phyloP scores from a whole-genome alignment of 2,888 invertebrate genomes.

The Lottia scabra region DNA sequence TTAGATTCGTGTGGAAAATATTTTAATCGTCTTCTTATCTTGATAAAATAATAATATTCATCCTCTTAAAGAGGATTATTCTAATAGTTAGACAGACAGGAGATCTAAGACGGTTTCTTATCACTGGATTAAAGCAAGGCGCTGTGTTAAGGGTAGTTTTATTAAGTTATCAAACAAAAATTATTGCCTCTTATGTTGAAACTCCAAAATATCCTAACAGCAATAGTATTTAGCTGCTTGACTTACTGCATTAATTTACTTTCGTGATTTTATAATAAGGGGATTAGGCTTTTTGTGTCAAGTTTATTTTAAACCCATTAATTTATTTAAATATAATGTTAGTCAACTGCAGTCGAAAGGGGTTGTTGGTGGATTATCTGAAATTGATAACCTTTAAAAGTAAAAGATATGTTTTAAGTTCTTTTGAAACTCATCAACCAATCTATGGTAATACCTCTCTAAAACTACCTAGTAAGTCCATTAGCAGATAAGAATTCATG shows the following conservation, averaged over 20 bases:
- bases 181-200: neutral
- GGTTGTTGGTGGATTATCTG: neutral
- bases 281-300: slow-evolving; percentile 40
- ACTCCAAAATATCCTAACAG: neutral
- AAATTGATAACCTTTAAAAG: slow-evolving; percentile 3
- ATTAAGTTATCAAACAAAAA: neutral
- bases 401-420: neutral
- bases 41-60: neutral
- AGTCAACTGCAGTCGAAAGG: neutral
- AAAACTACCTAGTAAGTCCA: neutral
- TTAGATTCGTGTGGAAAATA: too few species aligned
- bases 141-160: neutral
- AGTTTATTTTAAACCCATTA: slow-evolving; percentile 51
- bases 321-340: slow-evolving; percentile 33
- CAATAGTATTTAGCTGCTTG: neutral
- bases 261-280: neutral
- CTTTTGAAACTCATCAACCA: neutral
- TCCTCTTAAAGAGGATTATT: neutral
- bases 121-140: neutral
- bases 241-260: neutral
- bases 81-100: neutral
- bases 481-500: too few species aligned
- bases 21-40: too few species aligned
- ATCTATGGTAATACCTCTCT: neutral
- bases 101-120: neutral